Conservation (phyloP, 2,888 invertebrate genomes). For the Tipula confusa region DNA sequence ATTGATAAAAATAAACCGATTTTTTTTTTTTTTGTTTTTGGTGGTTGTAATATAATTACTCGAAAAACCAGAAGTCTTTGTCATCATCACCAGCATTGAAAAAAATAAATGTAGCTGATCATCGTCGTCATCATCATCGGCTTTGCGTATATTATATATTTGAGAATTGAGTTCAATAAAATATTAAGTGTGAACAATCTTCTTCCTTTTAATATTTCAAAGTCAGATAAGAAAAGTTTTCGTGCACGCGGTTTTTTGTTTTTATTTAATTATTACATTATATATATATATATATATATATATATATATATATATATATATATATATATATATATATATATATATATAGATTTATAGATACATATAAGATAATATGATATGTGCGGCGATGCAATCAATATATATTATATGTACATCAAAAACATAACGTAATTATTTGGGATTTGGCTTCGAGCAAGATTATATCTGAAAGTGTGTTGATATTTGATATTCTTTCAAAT, state of each 20-base stretch:
- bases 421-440: neutral
- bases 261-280: neutral
- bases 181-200: slow-evolving; percentile 28
- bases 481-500: neutral
- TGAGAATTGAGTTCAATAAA: slow-evolving; percentile 20
- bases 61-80: slow-evolving; percentile 29
- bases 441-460: neutral
- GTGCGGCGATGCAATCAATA: neutral
- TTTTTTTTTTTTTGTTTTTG: too few species aligned
- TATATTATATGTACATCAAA: too few species aligned
- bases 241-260: slow-evolving; percentile 21
- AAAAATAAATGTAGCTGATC: slow-evolving; percentile 13
- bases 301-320: neutral
- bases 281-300: neutral
- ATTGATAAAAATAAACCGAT: neutral
- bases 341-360: neutral
- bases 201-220: slow-evolving; percentile 13
- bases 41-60: neutral
- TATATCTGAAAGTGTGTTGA: neutral
- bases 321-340: neutral
- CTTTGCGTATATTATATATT: neutral
- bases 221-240: neutral
- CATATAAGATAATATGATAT: neutral
- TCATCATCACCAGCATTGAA: neutral
- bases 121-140: neutral